Percentiles rank a stretch among this genome's conserved stretches.
Conservation (phyloP, 2,797 vertebrate genomes). For the Nothura maculosa region DNA sequence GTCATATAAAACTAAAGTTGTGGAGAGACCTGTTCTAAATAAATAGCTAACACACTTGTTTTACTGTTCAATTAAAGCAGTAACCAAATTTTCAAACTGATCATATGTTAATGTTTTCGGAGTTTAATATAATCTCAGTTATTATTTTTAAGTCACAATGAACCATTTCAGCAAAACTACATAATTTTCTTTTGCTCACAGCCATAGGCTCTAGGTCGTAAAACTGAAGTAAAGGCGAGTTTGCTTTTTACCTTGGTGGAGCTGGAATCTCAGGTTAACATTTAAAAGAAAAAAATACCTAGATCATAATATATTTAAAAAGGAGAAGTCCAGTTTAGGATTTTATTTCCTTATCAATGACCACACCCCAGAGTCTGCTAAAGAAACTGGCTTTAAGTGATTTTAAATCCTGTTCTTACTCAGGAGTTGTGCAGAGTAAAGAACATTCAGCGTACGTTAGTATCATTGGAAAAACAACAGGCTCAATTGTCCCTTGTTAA, state of each 20-base stretch:
- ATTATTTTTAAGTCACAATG: background rate
- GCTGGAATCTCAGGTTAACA: background rate
- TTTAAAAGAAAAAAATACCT: background rate
- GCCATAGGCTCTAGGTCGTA: background rate
- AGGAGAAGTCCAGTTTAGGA: background rate
- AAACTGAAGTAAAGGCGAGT: background rate
- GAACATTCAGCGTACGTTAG: background rate
- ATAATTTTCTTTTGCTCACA: background rate
- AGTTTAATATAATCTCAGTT: background rate
- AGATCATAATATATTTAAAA: background rate
- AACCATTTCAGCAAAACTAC: background rate
- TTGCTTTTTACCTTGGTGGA: background rate
- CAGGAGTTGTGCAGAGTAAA: background rate
- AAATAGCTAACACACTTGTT: conserved; percentile 29
- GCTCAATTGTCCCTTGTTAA: background rate
- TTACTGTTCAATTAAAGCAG: background rate
- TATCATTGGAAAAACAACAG: background rate
- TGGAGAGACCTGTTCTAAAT: conserved; percentile 1
- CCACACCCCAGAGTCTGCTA: background rate
- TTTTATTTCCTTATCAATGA: background rate
- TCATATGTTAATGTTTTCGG: background rate
- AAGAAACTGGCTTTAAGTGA: background rate
- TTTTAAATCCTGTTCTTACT: background rate
- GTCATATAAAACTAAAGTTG: conserved; percentile 11
- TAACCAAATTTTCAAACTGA: background rate